phyloP scores from a whole-genome alignment of 2,113 vertebrate genomes.

The Callithrix jacchus region DNA sequence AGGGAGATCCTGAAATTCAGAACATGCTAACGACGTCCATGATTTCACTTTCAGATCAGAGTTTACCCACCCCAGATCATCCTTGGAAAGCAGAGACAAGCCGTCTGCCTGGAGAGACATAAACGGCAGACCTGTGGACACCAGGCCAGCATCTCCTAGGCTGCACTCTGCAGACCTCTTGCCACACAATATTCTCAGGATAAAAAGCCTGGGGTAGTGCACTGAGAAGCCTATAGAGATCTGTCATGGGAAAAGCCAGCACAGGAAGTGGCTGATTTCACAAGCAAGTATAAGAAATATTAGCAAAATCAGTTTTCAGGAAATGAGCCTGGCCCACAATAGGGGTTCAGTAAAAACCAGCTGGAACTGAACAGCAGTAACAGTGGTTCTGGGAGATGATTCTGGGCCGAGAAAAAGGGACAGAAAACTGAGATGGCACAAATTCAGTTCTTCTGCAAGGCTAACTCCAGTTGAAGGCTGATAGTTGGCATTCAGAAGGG shows the following conservation, averaged over 20 bases:
- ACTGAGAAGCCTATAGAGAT: no score
- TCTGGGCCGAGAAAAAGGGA: background rate
- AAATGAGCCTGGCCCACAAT: background rate
- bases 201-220: background rate
- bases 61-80: background rate
- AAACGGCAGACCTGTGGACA: accelerated
- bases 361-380: background rate
- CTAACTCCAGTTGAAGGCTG: background rate
- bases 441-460: background rate
- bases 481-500: background rate
- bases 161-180: background rate
- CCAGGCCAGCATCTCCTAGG: background rate
- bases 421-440: background rate
- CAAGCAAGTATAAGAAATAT: background rate
- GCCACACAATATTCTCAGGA: background rate
- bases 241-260: background rate
- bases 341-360: background rate
- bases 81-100: background rate
- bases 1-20: conserved; percentile 41
- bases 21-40: background rate
- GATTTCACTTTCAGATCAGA: background rate
- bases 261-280: background rate
- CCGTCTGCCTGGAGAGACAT: background rate
- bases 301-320: background rate
- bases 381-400: background rate